Percentiles rank a stretch among this genome's conserved stretches.
Evolutionary conservation across 2,888 invertebrate genomes (phyloP).

Genomic region (Cheilosia pagana): DNA sequence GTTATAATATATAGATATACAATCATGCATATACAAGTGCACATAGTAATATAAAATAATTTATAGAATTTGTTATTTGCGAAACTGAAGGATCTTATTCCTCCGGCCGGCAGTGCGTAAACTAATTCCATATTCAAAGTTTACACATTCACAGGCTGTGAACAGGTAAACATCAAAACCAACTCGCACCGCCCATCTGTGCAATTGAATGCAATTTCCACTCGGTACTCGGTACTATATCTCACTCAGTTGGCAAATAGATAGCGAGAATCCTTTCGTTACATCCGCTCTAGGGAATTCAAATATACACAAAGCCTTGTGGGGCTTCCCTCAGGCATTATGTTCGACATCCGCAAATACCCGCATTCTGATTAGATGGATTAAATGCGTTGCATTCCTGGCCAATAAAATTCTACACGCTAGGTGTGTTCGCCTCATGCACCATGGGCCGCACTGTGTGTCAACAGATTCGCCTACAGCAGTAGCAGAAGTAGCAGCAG

Average conservation of each 20-base stretch:
- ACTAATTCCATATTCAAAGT: constrained; percentile 62
- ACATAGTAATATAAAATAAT: constrained; percentile 3
- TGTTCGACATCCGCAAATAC: constrained; percentile 68
- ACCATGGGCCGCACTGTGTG: constrained; percentile 40
- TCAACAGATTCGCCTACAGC: constrained; percentile 52
- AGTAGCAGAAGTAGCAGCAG: constrained; percentile 1
- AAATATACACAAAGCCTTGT: constrained; percentile 62
- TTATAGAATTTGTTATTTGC: constrained; percentile 49
- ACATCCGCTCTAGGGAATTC: constrained; percentile 47
- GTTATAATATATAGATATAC: no score
- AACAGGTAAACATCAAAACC: constrained; percentile 46
- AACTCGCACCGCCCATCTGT: constrained; percentile 23
- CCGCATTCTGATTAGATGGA: constrained; percentile 73
- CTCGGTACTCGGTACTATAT: neutral
- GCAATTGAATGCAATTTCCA: constrained; percentile 51
- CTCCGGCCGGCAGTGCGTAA: constrained; percentile 34
- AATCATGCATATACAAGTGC: neutral
- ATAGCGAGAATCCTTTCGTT: constrained; percentile 53
- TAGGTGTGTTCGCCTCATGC: constrained; percentile 27
- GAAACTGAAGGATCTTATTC: constrained; percentile 26
- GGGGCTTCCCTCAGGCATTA: constrained; percentile 63
- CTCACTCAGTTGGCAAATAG: constrained; percentile 57
- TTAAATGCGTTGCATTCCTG: constrained; percentile 67
- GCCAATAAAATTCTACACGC: constrained; percentile 60
- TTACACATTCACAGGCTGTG: constrained; percentile 46